Evolutionary conservation across 2,888 invertebrate species (phyloP), one percentile per base, ranked within the genome.

Genomic region (Cerastoderma edule): DNA sequence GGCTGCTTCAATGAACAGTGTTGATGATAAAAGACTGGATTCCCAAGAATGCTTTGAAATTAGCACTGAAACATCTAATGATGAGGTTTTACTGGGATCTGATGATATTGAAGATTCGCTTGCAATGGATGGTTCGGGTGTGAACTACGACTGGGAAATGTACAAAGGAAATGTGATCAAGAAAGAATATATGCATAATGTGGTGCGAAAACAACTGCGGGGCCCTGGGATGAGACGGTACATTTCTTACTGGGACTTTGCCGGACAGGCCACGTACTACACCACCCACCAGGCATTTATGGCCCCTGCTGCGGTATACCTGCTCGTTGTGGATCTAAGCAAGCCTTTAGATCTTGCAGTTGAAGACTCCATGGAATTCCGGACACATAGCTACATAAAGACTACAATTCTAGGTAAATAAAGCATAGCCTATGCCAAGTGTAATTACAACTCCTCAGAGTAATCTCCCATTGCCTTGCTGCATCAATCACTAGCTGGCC

Each of bases 241-340:
- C 32, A 27, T 68, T 56, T 56, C 68, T 2, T 68, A 57, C 57
- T 68, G 57, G 68, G 68, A 68, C 24, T 68, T 68, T 56, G 32
- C 68, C 3, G 68, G 68, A 10, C 68, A 68, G 46, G 24, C 68
- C 28, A 27, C 68, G 30, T 68, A 56, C 48, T 57, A 68, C n/a
- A 35, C 44, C 19, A 46, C 68, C 13, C 68, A 68, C 33, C 68
- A 68, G 24, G 57, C 57, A 13, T 68, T 68, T 27, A 44, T 68
- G 57, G 27, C 68, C 2, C 56, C 56, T 2, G 33, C 56, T 1
- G 44, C 57, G 6, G 44, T 68, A 19, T 57, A 57, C 32, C n/a
- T 68, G 10, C 22, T 68, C 5, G 68, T 68, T 4, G 54, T 68
- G 16, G 68, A 68, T 30, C 39, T 68, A 19, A 68, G 57, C 32